Percentiles rank a stretch among this genome's conserved stretches.
These are phyloP conservation scores for Pycnomerus fuliginosus DNA, from an alignment of 2,888 invertebrate species.

Conservation along the genomic window DNA sequence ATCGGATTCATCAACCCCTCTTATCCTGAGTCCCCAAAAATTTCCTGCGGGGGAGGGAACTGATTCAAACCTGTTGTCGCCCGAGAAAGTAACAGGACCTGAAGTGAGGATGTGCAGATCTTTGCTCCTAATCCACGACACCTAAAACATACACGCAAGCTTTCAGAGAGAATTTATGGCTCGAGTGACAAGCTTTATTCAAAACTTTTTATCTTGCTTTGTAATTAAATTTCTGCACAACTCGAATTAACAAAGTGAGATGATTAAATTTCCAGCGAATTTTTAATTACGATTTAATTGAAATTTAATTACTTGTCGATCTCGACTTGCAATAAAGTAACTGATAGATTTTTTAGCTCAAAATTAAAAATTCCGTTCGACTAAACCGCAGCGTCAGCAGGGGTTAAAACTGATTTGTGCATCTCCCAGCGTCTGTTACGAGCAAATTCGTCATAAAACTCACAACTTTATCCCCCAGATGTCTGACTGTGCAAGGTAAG, in stretches of 20 bases:
- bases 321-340: too few relatives aligned
- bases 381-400: too few relatives aligned
- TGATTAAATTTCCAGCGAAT: slow-evolving; percentile 15
- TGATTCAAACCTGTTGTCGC: slow-evolving; percentile 65
- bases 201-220: too few relatives aligned
- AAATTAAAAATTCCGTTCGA: too few relatives aligned
- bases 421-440: too few relatives aligned
- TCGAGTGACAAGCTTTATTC: too few relatives aligned
- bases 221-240: slow-evolving; percentile 1
- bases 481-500: slow-evolving; percentile 49
- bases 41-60: slow-evolving; percentile 55
- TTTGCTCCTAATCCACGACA: slow-evolving; percentile 71
- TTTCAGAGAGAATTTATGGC: slow-evolving; percentile 8
- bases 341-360: too few relatives aligned
- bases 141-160: slow-evolving; percentile 54
- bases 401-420: too few relatives aligned
- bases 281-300: slow-evolving; percentile 27
- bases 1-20: slow-evolving; percentile 60
- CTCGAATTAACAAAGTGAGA: slow-evolving; percentile 20
- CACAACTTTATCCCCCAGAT: slow-evolving; percentile 52
- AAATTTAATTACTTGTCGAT: slow-evolving; percentile 26
- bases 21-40: slow-evolving; percentile 63
- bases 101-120: slow-evolving; percentile 72
- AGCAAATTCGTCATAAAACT: slow-evolving; percentile 36
- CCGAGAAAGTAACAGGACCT: slow-evolving; percentile 65